Base-by-base conservation (phyloP, 2,113 vertebrate species). In the Ophthalmolycus amberensis region DNA sequence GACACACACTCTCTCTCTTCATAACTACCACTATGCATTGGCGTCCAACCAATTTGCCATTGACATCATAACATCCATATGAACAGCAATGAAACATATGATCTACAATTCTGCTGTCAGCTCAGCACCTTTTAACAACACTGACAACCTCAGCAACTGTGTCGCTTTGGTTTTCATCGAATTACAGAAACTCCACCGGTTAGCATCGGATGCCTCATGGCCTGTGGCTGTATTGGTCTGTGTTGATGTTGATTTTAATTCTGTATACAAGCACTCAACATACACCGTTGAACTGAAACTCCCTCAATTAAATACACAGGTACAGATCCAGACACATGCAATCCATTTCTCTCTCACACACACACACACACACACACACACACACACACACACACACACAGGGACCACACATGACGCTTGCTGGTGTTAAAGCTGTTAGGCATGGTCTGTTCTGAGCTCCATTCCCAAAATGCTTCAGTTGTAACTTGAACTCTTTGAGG, bases 381-480 rank as follows among this genome's bases (percentile, higher is more conserved):
- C 44, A 71, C 77, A 42, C 58, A 75, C 79, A 74, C 63, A 65
- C 12, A 48, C 10, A 32, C 76, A n/a, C 71, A 32, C 1, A n/a
- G 77, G 63, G 91, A 92, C 92, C 90, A 92, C 90, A 90, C 91
- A 92, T 64, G 79, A 56, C 9, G 85, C 71, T 77, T 37, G 68
- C 79, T 77, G 87, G 73, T 71, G 87, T 90, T 90, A 86, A 91
- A 90, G 77, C 77, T 80, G 90, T 92, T 92, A 80, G 81, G 62
- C 77, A 91, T 63, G 89, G 74, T 92, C 88, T 75, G 68, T 2
- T 77, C 80, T 78, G 25, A 70, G 75, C 77, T 66, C 71, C 86
- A 86, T 93, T 91, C 92, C 80, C 77, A 67, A 69, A 70, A 93
- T 93, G 85, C 86, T 85, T 90, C 74, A 44, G 58, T 75, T 86